Conservation (phyloP, 2,113 vertebrate genomes). For the Naja naja region DNA sequence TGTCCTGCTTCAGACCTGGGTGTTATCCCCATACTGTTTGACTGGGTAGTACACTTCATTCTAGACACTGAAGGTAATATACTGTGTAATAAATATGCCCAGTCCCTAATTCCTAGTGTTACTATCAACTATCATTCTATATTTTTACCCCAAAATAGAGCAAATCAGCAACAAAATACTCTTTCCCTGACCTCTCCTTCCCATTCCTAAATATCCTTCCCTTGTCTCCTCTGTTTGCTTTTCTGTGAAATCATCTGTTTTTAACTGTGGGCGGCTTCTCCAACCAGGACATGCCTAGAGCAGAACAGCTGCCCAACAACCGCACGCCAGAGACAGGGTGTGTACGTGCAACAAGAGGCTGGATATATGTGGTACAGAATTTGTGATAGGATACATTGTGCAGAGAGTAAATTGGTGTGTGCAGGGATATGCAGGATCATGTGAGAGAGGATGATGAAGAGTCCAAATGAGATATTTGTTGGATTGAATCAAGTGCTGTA, state of each 20-base stretch:
- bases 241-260: constrained; percentile 38
- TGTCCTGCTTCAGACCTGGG: constrained; percentile 4
- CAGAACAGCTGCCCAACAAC: constrained; percentile 31
- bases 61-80: background rate
- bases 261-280: constrained; percentile 33
- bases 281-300: constrained; percentile 16
- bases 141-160: background rate
- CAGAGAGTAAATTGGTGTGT: background rate
- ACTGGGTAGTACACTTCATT: background rate
- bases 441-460: background rate
- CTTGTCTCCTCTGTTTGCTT: constrained; percentile 26
- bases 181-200: constrained; percentile 18
- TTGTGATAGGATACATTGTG: constrained; percentile 19
- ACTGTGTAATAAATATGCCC: background rate
- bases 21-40: background rate
- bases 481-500: background rate
- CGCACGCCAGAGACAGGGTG: constrained; percentile 30
- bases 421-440: background rate
- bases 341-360: constrained; percentile 12
- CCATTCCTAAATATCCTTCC: constrained; percentile 7
- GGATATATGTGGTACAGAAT: background rate
- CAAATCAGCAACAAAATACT: background rate
- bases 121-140: background rate
- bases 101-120: background rate
- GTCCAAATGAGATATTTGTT: background rate